These are phyloP conservation scores for Macrobrachium nipponense DNA, from an alignment of 1,140 invertebrate species.

Conservation along the genomic window DNA sequence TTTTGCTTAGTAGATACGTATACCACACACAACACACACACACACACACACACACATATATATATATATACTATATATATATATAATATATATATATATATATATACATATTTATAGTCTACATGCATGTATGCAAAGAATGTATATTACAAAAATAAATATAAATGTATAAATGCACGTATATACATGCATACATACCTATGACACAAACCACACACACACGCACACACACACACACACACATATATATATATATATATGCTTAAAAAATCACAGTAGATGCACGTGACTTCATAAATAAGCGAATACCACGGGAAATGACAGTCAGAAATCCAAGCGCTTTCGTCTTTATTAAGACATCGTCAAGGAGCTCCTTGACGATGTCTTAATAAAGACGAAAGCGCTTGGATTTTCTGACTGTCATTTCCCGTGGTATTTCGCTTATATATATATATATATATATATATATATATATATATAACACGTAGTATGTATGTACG, in stretches of 20 bases:
- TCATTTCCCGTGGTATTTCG: no score
- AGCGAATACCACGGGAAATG: no score
- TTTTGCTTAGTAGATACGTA: no score
- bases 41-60: no score
- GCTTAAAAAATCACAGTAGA: background rate
- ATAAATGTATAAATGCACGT: background rate
- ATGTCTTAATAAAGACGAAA: no score
- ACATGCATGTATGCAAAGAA: background rate
- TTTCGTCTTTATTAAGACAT: no score
- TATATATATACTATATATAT: background rate
- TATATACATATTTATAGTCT: background rate
- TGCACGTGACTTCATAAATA: no score
- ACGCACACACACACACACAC: background rate
- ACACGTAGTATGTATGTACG: background rate
- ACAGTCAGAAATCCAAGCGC: no score
- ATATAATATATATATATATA: constrained; percentile 16
- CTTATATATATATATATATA: background rate
- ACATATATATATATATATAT: constrained; percentile 18
- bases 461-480: background rate
- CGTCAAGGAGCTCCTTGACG: no score
- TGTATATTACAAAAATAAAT: background rate
- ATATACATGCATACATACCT: background rate
- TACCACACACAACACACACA: no score
- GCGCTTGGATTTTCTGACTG: no score
- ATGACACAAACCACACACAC: background rate